Evolutionary conservation across 2,113 vertebrate genomes (phyloP).

Genomic region (Salvelinus alpinus): DNA sequence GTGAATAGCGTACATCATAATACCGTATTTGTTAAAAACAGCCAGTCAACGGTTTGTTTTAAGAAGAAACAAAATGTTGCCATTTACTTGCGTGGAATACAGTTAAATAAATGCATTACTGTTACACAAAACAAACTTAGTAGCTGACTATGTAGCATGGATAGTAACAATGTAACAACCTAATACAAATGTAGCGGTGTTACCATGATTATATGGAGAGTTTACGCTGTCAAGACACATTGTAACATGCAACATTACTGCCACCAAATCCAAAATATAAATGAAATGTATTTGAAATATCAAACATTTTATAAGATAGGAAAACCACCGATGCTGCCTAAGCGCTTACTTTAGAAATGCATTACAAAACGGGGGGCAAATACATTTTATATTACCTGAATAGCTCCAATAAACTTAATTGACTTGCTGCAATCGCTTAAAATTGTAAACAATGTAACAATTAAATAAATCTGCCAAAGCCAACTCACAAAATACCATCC

Average conservation of each 20-base stretch:
- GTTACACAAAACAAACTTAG: constrained; percentile 34
- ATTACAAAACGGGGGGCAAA: constrained; percentile 9
- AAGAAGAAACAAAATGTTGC: not conserved
- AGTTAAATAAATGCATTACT: not conserved
- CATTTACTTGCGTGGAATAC: not conserved
- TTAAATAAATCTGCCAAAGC: constrained; percentile 45
- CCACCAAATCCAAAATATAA: not conserved
- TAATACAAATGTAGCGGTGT: not conserved
- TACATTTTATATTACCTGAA: constrained; percentile 1
- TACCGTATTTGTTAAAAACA: not conserved
- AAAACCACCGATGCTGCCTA: constrained; percentile 72
- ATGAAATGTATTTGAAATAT: not conserved
- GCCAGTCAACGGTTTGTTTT: not conserved
- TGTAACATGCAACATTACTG: not conserved
- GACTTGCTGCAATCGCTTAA: constrained; percentile 2
- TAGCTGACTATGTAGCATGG: not conserved
- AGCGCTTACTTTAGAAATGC: constrained; percentile 61
- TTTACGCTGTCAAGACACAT: not conserved
- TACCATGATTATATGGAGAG: not conserved
- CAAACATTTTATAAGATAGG: constrained; percentile 35
- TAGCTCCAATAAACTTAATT: constrained; percentile 2
- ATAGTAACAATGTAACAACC: constrained; percentile 8
- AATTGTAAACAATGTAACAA: constrained; percentile 19
- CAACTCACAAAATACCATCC: constrained; percentile 67
- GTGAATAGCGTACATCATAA: not conserved